A percentile compares a stretch with the other conserved stretches of the same genome.
phyloP scores from a whole-genome alignment of 2,888 invertebrate genomes.

The Leptinotarsa haldemani region DNA sequence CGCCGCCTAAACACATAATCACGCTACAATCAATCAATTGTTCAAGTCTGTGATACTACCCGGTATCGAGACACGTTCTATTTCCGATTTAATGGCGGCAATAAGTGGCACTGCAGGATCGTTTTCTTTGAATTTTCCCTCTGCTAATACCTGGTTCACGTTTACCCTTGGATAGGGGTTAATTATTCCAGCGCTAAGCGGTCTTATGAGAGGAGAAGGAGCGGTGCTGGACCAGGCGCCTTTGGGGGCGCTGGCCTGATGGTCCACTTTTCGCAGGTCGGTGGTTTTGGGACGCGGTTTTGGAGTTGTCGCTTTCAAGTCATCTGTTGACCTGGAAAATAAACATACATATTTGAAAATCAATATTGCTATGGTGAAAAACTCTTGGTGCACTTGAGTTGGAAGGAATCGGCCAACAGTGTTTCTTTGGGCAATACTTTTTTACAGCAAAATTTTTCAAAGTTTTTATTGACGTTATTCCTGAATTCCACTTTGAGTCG shows the following conservation, averaged over 20 bases:
- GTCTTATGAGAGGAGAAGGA: constrained; percentile 69
- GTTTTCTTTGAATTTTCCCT: constrained; percentile 70
- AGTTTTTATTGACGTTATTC: too few species aligned
- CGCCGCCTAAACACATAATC: background rate
- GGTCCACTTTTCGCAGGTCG: constrained; percentile 53
- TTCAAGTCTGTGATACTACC: constrained; percentile 62
- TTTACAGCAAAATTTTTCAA: too few species aligned
- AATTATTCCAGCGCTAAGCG: constrained; percentile 75
- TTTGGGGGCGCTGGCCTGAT: constrained; percentile 63
- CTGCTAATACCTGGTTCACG: constrained; percentile 69
- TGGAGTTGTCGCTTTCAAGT: constrained; percentile 47
- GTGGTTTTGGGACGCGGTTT: constrained; percentile 63
- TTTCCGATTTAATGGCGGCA: constrained; percentile 84
- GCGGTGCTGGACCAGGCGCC: constrained; percentile 69
- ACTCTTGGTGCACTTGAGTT: too few species aligned
- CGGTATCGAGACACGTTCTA: constrained; percentile 64
- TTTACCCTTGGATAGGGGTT: constrained; percentile 67
- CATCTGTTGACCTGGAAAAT: constrained; percentile 49
- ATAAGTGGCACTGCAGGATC: constrained; percentile 87
- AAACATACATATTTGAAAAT: background rate
- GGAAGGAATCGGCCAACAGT: too few species aligned
- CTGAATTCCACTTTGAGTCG: too few species aligned
- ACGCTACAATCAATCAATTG: constrained; percentile 22
- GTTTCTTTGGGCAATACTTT: too few species aligned
- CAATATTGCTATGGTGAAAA: too few species aligned